Base-by-base conservation (phyloP, 92 coral and sea anemone genomes). In the Blastomussa wellsi region DNA sequence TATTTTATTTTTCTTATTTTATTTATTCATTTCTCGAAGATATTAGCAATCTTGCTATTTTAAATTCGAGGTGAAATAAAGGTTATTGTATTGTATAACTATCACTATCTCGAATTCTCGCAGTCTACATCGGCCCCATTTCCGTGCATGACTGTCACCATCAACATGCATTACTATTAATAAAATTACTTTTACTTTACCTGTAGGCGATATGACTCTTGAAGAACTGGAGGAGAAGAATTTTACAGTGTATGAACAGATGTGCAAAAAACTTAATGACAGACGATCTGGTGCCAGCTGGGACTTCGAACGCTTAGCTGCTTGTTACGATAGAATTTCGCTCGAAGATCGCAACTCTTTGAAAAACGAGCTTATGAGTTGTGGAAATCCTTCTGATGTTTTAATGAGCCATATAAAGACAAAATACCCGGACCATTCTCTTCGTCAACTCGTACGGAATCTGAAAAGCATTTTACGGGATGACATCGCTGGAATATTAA, bases 371-470 rank as follows among this genome's bases (percentile, higher is more conserved):
- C 37, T 37, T 26, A 47, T 36, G 24, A 15, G 7, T 5, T 4
- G 75, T 1, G 44, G 44, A 16, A 70, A 2, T 35, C 75, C 75
- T 7, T 70, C 75, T 20, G 5, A 37, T 13, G 48, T 24, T 37
- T 70, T 70, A 38, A 70, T 70, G 75, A 9, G 26, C 19, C 75
- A 70, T 14, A 70, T 70, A 15, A 70, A 70, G 75, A 38, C 75
- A 19, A 15, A 37, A 70, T 38, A 70, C 28, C 75, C 75, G 37
- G 19, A 37, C 37, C 47, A 11, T 20, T 14, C 44, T 0, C 24
- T 70, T 19, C 47, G 44, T 20, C 26, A 70, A 17, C 75, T 70
- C 9, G 28, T 37, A 36, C 26, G 26, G 1, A 38, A 29, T 38
- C 75, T 70, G 16, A 12, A 70, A 70, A 70, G 1, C 1, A 70